A percentile compares a stretch with the other conserved stretches of the same genome.
phyloP scores from a whole-genome alignment of 2,888 invertebrate genomes.

The Sipha maydis region DNA sequence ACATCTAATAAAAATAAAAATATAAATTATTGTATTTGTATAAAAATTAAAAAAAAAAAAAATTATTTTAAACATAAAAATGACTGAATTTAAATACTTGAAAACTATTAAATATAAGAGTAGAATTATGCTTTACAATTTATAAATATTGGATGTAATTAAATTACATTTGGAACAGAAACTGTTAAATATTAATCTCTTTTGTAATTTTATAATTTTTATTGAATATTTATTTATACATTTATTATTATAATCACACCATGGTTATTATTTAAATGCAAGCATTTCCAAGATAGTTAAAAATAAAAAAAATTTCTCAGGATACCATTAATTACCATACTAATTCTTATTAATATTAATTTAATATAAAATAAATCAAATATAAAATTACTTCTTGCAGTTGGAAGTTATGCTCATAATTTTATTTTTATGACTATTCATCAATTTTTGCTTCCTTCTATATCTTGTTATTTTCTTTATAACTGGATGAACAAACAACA shows the following conservation, averaged over 20 bases:
- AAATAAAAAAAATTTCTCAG: not conserved
- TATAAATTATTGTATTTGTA: not conserved
- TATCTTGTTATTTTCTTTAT: conserved; percentile 36
- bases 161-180: too few relatives aligned
- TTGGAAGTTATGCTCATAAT: conserved; percentile 42
- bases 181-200: too few relatives aligned
- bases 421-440: conserved; percentile 48
- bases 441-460: conserved; percentile 39
- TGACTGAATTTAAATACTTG: too few relatives aligned
- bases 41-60: too few relatives aligned
- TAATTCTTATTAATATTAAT: not conserved
- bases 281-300: not conserved
- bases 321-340: not conserved
- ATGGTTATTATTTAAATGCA: too few relatives aligned
- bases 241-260: too few relatives aligned
- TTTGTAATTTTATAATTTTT: too few relatives aligned
- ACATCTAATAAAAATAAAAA: conserved; percentile 41
- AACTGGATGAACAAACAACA: conserved; percentile 68
- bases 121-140: too few relatives aligned
- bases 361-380: not conserved
- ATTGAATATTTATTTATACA: too few relatives aligned
- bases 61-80: too few relatives aligned
- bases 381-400: conserved; percentile 50
- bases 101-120: too few relatives aligned
- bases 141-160: too few relatives aligned